Evolutionary conservation across 2,113 vertebrate species (phyloP).

Genomic region (Dascyllus trimaculatus): DNA sequence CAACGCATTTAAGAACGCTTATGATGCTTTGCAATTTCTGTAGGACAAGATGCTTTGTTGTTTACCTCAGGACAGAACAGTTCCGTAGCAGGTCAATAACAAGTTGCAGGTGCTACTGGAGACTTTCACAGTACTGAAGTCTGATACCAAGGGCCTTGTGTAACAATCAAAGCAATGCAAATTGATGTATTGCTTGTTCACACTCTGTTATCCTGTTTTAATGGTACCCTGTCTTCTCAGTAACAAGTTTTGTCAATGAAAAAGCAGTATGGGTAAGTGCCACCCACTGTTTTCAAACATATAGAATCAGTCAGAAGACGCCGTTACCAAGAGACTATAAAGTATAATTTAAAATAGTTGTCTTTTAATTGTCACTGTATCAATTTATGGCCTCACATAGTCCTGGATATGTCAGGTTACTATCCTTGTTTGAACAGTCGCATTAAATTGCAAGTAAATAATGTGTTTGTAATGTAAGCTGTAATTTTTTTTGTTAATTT

Average conservation of each 20-base stretch:
- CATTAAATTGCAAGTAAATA: not conserved
- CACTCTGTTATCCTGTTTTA: constrained; percentile 43
- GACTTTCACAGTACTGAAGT: constrained; percentile 29
- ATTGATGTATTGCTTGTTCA: constrained; percentile 65
- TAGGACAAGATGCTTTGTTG: constrained; percentile 14
- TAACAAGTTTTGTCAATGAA: constrained; percentile 15
- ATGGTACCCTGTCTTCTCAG: constrained; percentile 25
- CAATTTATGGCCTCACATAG: not conserved
- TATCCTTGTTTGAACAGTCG: not conserved
- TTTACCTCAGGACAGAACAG: constrained; percentile 16
- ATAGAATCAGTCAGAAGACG: constrained; percentile 18
- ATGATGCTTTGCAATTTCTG: constrained; percentile 1
- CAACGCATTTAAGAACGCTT: constrained; percentile 11
- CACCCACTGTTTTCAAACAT: not conserved
- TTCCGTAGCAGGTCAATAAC: constrained; percentile 31
- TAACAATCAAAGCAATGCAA: constrained; percentile 42
- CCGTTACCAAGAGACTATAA: not conserved
- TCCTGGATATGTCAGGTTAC: not conserved
- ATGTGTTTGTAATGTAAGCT: not conserved
- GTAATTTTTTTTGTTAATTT: not conserved
- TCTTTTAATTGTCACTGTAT: constrained; percentile 6
- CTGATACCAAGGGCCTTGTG: constrained; percentile 21
- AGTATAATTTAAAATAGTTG: not conserved
- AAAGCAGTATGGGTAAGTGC: constrained; percentile 22
- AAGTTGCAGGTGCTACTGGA: constrained; percentile 36